Evolutionary conservation across 2,113 vertebrate species (phyloP).

Genomic region (Pipa parva): DNA sequence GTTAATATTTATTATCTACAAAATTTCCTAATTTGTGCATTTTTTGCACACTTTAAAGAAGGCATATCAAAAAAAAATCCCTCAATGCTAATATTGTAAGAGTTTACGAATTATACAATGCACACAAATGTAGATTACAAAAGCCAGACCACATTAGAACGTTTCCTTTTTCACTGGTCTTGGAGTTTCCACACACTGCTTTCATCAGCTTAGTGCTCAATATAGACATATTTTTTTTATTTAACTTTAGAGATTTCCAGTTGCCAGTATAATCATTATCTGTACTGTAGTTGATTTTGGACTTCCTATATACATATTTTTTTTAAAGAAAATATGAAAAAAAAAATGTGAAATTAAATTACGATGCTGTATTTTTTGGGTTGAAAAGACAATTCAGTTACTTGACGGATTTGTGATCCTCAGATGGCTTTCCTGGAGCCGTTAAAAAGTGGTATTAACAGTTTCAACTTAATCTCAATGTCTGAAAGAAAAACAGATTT

Average conservation of each 20-base stretch:
- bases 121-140: background rate
- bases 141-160: slow-evolving; percentile 4
- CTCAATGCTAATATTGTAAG: too few species aligned
- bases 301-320: too few species aligned
- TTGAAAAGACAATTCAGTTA: too few species aligned
- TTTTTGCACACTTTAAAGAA: too few species aligned
- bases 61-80: too few species aligned
- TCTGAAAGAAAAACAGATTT: too few species aligned
- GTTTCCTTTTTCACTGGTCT: background rate
- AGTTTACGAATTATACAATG: background rate
- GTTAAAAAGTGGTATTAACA: background rate
- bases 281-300: background rate
- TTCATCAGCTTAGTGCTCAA: slow-evolving; percentile 16
- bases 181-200: slow-evolving; percentile 5
- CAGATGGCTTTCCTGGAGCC: background rate
- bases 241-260: slow-evolving; percentile 2
- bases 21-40: too few species aligned
- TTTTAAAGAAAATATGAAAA: background rate
- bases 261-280: background rate
- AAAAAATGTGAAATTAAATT: background rate
- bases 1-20: too few species aligned
- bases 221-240: slow-evolving; percentile 16
- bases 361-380: background rate
- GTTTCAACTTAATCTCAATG: slow-evolving; percentile 9
- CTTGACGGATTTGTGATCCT: background rate